Base-by-base conservation (phyloP, 1,140 invertebrate genomes). In the Grapholita molesta region DNA sequence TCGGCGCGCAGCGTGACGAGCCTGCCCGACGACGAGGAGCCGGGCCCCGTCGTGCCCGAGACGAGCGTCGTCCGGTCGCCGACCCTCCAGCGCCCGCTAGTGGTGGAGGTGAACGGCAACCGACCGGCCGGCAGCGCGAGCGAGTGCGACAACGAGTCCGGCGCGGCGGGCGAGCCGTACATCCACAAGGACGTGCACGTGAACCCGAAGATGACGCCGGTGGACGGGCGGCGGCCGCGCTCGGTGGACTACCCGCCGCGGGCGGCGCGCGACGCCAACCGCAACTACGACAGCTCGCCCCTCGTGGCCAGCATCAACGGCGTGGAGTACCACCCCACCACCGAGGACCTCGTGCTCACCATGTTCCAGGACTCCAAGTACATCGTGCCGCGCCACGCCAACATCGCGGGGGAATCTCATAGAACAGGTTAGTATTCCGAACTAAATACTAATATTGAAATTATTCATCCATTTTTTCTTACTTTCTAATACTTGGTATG, bases 121-220 rank as follows among this genome's bases (percentile, higher is more conserved):
- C 67, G 68, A 55, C 68, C 79, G 57, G 80, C 77, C 64, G 86
- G 88, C n/a, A 83, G 86, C 30, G 24, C 83, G 66, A 89, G 83
- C 77, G 90, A 90, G 70, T 83, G 86, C 61, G 84, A 90, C 71
- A 86, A 88, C 72, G 82, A 89, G 64, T 73, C 73, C 21, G 80
- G 80, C 66, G 78, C 76, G 66, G 73, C 85, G 4, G 75, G 74
- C 9, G 87, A 88, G 69, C 82, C 83, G 15, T 89, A 88, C 55
- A 89, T 90, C 11, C 90, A 92, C 68, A 92, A 92, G 70, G 92
- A 92, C 67, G 91, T 92, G 33, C 92, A 92, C 66, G 86, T 93
- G 0, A 93, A 93, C 70, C 92, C 92, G 11, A 92, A 92, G 70
- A 93, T 93, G 92, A 93, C 92, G 4, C 87, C 88, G 0, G 86